Evolutionary conservation across 2,888 invertebrate species (phyloP), one percentile per base, ranked within the genome.

Genomic region (Auanema sp.): DNA sequence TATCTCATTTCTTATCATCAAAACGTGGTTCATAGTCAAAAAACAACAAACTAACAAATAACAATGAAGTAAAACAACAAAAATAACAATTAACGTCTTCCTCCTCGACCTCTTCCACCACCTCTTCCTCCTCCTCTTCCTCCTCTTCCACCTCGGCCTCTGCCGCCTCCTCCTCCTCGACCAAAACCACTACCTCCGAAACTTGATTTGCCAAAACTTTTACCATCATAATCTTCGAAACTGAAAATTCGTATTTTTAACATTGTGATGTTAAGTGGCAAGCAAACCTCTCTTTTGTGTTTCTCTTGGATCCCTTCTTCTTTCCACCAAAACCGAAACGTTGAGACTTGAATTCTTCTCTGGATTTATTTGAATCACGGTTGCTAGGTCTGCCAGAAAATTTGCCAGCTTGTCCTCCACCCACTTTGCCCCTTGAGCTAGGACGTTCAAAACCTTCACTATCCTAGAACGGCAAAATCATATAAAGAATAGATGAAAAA

Each of bases 261-360:
- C 4, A 33, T 33, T 33, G 8, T 8, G 8, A 5, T 33, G 8
- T 33, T 8, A n/a, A 33, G 49, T n/a, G 16, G 14, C 56, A 54
- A 18, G 33, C 57, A 12, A 44, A 79, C 69, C 79, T 93, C 0
- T 91, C 89, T 73, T 89, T 90, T 0, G 92, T 92, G 83, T 97
- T 97, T 52, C 88, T 86, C 84, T 97, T 97, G 0, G 88, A 88
- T 0, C 93, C 91, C 81, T 91, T 90, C 86, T 97, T 97, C 84
- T 92, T 93, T 0, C 96, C 96, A 41, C 97, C 96, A 85, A 91
- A 94, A 0, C 97, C 96, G 86, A 90, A 97, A 84, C 91, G 93
- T 63, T 90, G 88, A 83, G 93, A 90, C 83, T 70, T 69, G 51
- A 64, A 55, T 47, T 74, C 33, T 12, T 54, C 40, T 41, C 55